phyloP scores from a whole-genome alignment of 1,140 invertebrate species.

The Hycleus cichorii region DNA sequence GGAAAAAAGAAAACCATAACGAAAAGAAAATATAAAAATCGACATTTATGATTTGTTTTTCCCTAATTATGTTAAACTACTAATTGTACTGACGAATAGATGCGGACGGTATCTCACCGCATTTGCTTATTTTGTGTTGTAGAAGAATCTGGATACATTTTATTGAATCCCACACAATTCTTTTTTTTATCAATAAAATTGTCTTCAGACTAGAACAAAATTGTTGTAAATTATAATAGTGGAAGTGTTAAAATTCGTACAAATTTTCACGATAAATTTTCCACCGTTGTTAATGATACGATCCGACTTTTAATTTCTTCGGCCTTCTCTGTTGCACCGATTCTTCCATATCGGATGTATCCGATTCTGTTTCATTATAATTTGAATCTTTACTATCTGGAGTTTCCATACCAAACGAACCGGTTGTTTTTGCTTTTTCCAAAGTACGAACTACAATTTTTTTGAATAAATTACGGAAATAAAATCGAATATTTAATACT shows the following conservation, averaged over 20 bases:
- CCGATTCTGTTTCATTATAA: slow-evolving; percentile 43
- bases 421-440: slow-evolving; percentile 62
- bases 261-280: too few species aligned
- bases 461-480: neutral
- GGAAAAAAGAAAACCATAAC: neutral
- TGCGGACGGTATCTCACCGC: slow-evolving; percentile 12
- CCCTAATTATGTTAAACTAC: slow-evolving; percentile 9
- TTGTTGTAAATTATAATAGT: too few species aligned
- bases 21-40: slow-evolving; percentile 2
- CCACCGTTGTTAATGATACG: slow-evolving; percentile 11
- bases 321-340: slow-evolving; percentile 37
- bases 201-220: too few species aligned
- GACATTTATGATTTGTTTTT: slow-evolving; percentile 9
- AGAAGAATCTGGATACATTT: too few species aligned
- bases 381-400: slow-evolving; percentile 27
- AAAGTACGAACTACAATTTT: slow-evolving; percentile 53
- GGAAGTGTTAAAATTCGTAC: too few species aligned
- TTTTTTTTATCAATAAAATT: too few species aligned
- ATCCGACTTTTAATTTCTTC: slow-evolving; percentile 41
- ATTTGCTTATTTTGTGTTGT: neutral
- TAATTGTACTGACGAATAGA: slow-evolving; percentile 14
- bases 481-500: slow-evolving; percentile 51
- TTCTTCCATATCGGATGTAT: slow-evolving; percentile 45
- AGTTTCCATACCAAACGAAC: slow-evolving; percentile 52
- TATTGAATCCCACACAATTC: too few species aligned